phyloP scores from a whole-genome alignment of 2,888 invertebrate genomes.

The Trichogramma evanescens region DNA sequence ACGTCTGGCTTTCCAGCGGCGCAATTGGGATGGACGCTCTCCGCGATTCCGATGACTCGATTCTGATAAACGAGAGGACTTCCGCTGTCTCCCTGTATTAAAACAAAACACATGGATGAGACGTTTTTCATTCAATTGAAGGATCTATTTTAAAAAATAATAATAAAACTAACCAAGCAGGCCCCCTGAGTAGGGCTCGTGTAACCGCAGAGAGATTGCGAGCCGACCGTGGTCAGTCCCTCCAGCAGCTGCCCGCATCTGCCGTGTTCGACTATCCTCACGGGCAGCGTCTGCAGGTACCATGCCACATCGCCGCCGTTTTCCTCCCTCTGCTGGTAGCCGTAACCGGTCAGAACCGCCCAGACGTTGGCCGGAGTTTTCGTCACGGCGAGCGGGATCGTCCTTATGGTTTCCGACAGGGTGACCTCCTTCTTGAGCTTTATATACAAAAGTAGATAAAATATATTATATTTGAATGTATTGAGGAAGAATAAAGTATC shows the following conservation, averaged over 20 bases:
- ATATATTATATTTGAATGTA: no score
- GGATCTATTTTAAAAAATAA: neutral
- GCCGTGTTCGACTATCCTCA: neutral
- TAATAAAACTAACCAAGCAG: constrained; percentile 17
- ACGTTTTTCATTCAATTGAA: neutral
- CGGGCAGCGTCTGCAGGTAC: neutral
- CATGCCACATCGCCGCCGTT: neutral
- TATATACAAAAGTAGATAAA: neutral
- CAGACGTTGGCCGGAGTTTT: neutral
- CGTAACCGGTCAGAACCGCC: constrained; percentile 2
- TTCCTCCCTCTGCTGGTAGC: neutral
- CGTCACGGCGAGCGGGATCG: neutral
- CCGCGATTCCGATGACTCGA: constrained; percentile 15
- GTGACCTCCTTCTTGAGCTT: neutral
- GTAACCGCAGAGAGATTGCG: constrained; percentile 10
- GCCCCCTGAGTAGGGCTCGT: constrained; percentile 1
- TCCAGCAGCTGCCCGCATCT: neutral
- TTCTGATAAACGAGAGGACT: constrained; percentile 16
- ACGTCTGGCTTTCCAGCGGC: constrained; percentile 16
- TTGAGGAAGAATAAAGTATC: no score
- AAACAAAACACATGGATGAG: neutral
- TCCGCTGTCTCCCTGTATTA: constrained; percentile 21
- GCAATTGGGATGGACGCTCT: constrained; percentile 7
- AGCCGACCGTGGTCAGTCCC: neutral
- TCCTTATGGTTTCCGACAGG: neutral